Evolutionary conservation across 2,888 invertebrate genomes (phyloP).

Genomic region (Lycaena phlaeas): DNA sequence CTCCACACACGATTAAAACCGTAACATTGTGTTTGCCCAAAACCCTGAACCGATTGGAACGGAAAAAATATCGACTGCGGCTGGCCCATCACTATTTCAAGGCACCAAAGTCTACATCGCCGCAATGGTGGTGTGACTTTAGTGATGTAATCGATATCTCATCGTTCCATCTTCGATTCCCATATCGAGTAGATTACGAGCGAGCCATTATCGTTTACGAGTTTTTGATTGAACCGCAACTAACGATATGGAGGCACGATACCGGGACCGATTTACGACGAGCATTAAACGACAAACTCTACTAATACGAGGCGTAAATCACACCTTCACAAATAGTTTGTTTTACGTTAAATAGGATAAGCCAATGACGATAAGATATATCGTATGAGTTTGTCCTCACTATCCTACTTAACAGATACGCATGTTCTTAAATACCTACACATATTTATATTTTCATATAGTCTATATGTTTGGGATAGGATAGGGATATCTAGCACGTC

Average conservation of each 20-base stretch:
- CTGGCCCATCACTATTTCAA: slow-evolving; percentile 18
- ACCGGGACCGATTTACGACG: slow-evolving; percentile 50
- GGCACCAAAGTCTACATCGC: not conserved
- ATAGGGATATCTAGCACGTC: too few relatives aligned
- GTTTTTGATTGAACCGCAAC: slow-evolving; percentile 58
- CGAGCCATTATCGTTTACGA: slow-evolving; percentile 60
- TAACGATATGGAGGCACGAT: slow-evolving; percentile 58
- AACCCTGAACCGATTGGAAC: slow-evolving; percentile 25
- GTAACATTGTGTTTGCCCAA: slow-evolving; percentile 54
- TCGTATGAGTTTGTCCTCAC: not conserved
- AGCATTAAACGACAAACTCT: slow-evolving; percentile 39
- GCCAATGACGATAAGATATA: slow-evolving; percentile 4
- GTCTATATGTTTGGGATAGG: too few relatives aligned
- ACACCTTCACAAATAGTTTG: slow-evolving; percentile 25
- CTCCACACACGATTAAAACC: slow-evolving; percentile 46
- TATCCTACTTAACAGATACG: not conserved
- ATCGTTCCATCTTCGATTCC: slow-evolving; percentile 31
- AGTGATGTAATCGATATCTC: not conserved
- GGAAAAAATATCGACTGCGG: not conserved
- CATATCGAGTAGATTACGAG: slow-evolving; percentile 54
- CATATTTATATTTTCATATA: too few relatives aligned
- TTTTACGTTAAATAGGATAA: slow-evolving; percentile 18
- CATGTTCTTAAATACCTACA: too few relatives aligned
- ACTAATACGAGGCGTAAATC: slow-evolving; percentile 31
- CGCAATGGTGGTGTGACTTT: too few relatives aligned